Conservation (phyloP, 1,140 invertebrate genomes). For the Tigriopus japonicus region DNA sequence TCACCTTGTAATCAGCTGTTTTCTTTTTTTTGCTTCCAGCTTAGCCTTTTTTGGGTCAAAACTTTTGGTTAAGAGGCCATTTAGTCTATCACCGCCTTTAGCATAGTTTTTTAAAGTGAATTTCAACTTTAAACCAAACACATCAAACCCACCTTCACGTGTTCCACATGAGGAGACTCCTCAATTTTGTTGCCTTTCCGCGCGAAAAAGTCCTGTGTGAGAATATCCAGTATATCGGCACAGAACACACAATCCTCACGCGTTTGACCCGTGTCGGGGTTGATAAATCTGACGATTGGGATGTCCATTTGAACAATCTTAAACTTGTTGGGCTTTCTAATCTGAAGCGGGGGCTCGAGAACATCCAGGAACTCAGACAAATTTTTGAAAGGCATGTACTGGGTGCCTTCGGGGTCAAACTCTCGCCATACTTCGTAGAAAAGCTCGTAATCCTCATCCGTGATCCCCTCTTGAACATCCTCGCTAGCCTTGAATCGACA, state of each 20-base stretch:
- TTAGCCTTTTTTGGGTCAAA: not conserved
- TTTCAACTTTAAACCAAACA: slow-evolving; percentile 14
- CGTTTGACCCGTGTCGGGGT: not conserved
- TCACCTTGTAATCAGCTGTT: too few relatives aligned
- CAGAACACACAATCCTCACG: slow-evolving; percentile 75
- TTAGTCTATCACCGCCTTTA: not conserved
- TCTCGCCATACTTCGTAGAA: slow-evolving; percentile 98
- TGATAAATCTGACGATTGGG: slow-evolving; percentile 66
- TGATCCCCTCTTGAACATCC: slow-evolving; percentile 92
- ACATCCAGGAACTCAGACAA: slow-evolving; percentile 34
- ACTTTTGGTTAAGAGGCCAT: not conserved
- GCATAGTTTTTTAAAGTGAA: slow-evolving; percentile 7
- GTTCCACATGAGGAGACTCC: slow-evolving; percentile 64
- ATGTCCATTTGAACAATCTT: slow-evolving; percentile 96
- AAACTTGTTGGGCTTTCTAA: slow-evolving; percentile 93
- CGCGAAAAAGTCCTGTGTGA: slow-evolving; percentile 74
- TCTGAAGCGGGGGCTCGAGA: slow-evolving; percentile 24
- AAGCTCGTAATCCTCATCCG: slow-evolving; percentile 97
- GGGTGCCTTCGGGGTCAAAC: slow-evolving; percentile 90
- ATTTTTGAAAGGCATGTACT: slow-evolving; percentile 83
- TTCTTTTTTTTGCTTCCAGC: not conserved
- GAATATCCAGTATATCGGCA: slow-evolving; percentile 84
- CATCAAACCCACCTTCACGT: slow-evolving; percentile 26
- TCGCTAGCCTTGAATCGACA: slow-evolving; percentile 98
- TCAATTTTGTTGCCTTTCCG: slow-evolving; percentile 50